A percentile compares a stretch with the other conserved stretches of the same genome.
Evolutionary conservation across 64 coral and sea anemone species (phyloP).

Genomic region (Hydrozoanthus tunicans): DNA sequence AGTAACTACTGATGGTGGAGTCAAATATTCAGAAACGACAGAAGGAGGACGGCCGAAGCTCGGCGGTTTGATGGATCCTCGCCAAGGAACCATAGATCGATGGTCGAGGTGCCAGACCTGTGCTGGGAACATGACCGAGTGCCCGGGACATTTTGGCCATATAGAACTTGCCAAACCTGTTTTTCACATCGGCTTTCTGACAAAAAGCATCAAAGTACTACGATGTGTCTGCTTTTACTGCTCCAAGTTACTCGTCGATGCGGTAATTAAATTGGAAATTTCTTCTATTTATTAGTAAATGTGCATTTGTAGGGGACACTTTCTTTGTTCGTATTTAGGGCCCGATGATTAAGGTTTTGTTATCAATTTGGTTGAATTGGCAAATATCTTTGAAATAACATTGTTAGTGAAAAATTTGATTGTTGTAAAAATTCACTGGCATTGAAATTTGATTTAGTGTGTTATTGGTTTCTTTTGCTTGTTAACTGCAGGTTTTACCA

Average conservation of each 20-base stretch:
- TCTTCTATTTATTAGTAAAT: constrained; percentile 9
- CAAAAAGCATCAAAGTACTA: constrained; percentile 88
- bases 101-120: constrained; percentile 98
- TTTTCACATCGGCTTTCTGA: constrained; percentile 88
- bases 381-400: not conserved
- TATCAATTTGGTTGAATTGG: not conserved
- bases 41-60: constrained; percentile 96
- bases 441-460: not conserved
- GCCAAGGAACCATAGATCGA: constrained; percentile 95
- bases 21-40: constrained; percentile 95
- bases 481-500: constrained; percentile 39
- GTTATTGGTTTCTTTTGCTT: not conserved
- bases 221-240: constrained; percentile 99
- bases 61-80: constrained; percentile 94
- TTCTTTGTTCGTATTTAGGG: not conserved
- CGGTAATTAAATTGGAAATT: constrained; percentile 62
- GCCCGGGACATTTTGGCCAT: constrained; percentile 98
- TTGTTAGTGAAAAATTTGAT: not conserved
- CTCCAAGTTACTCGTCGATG: constrained; percentile 96
- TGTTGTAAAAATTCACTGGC: too few species aligned
- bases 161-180: constrained; percentile 98
- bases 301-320: constrained; percentile 12
- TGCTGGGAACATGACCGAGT: constrained; percentile 98
- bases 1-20: constrained; percentile 94
- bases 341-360: not conserved